Percentiles rank a stretch among this genome's conserved stretches.
Evolutionary conservation across 2,888 invertebrate species (phyloP).

Genomic region (Nomada goodeniana): DNA sequence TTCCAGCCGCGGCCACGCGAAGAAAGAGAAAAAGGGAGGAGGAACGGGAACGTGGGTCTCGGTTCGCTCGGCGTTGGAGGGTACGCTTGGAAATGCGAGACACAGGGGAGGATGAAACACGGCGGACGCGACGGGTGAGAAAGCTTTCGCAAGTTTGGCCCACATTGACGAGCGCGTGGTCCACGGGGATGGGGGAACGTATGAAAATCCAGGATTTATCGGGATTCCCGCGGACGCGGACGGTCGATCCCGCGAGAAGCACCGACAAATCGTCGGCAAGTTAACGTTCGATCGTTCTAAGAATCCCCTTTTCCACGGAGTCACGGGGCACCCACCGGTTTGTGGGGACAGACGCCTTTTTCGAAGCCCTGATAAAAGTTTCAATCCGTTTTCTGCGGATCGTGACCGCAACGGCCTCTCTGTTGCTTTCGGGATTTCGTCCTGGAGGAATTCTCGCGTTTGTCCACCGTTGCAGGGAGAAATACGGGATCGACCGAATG

Average conservation of each 20-base stretch:
- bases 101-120: constrained; percentile 19
- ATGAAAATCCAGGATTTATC: constrained; percentile 79
- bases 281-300: constrained; percentile 74
- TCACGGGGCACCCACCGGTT: constrained; percentile 11
- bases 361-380: constrained; percentile 32
- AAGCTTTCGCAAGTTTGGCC: constrained; percentile 31
- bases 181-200: constrained; percentile 65
- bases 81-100: constrained; percentile 19
- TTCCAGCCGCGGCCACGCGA: constrained; percentile 8
- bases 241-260: constrained; percentile 60
- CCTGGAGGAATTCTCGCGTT: not conserved
- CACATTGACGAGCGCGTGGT: constrained; percentile 6
- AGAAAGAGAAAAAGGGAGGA: not conserved
- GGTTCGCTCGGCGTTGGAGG: constrained; percentile 47
- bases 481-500: constrained; percentile 1
- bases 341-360: constrained; percentile 34
- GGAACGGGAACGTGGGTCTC: constrained; percentile 24
- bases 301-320: constrained; percentile 55
- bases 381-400: constrained; percentile 42
- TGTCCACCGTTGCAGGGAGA: not conserved
- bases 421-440: not conserved
- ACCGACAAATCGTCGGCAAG: constrained; percentile 81
- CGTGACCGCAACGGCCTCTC: not conserved
- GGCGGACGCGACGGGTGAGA: constrained; percentile 20
- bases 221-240: constrained; percentile 60